Evolutionary conservation across 2,888 invertebrate species (phyloP).

Genomic region (Lissocephala sabroskyi): DNA sequence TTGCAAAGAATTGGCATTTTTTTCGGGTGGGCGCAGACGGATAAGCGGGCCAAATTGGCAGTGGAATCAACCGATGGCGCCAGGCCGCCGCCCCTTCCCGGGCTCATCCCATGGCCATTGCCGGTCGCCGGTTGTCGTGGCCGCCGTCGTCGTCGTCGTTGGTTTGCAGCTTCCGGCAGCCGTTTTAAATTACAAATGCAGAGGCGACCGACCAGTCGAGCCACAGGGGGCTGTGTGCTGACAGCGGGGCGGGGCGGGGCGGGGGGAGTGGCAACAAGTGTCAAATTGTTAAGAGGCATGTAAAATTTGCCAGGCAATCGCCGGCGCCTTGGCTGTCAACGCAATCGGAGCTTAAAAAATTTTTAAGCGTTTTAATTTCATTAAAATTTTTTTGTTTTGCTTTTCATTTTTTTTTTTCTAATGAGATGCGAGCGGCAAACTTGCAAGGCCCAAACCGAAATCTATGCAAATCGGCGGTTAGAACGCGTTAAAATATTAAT

Average conservation of each 20-base stretch:
- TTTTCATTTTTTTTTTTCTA: background rate
- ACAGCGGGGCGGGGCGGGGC: too few relatives aligned
- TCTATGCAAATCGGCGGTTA: conserved; percentile 28
- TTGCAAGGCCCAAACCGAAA: conserved; percentile 13
- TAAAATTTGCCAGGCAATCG: conserved; percentile 9
- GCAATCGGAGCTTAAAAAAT: background rate
- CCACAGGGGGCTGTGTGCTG: too few relatives aligned
- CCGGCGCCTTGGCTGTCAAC: conserved; percentile 2
- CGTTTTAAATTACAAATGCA: conserved; percentile 46
- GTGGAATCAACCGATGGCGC: background rate
- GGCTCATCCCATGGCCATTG: background rate
- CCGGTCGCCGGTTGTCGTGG: conserved; percentile 26
- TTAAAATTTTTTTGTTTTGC: too few relatives aligned
- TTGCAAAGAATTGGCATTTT: background rate
- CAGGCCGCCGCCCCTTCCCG: background rate
- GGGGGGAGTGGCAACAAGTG: conserved; percentile 66
- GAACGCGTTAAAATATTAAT: conserved; percentile 56
- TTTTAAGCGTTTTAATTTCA: conserved; percentile 6
- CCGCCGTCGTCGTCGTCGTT: too few relatives aligned
- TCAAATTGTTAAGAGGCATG: conserved; percentile 38
- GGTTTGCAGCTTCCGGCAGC: conserved; percentile 52
- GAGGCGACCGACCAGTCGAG: too few relatives aligned
- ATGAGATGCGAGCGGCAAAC: conserved; percentile 8
- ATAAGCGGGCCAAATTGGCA: background rate
- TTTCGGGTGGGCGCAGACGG: background rate